These are phyloP conservation scores for Leuciscus idus DNA, from an alignment of 2,113 vertebrate genomes.

Conservation along the genomic window DNA sequence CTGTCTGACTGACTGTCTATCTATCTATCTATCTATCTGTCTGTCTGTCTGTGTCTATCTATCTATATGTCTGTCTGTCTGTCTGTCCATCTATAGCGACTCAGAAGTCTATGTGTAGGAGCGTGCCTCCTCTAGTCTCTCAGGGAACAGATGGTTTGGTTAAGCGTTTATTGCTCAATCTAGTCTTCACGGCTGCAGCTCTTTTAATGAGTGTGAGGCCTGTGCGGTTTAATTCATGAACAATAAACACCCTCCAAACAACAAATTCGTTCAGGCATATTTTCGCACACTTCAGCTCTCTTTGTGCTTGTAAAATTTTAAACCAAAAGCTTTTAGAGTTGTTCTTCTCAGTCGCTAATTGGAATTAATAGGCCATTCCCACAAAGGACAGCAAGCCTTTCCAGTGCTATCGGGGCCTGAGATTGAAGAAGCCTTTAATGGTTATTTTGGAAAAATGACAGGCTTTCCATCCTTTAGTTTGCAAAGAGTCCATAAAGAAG, in stretches of 20 bases:
- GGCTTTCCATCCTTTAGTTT: slow-evolving; percentile 45
- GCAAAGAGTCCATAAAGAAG: slow-evolving; percentile 43
- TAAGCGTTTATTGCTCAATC: neutral
- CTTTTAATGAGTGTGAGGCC: neutral
- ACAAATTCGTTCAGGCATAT: neutral
- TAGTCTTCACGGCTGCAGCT: neutral
- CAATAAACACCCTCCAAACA: slow-evolving; percentile 18
- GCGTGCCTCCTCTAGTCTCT: neutral
- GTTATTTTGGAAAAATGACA: neutral
- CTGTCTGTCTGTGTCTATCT: neutral
- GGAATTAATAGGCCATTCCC: neutral
- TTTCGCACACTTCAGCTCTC: neutral
- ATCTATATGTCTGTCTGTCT: neutral
- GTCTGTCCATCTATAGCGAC: no score
- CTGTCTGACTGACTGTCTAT: no score
- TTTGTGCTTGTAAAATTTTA: neutral
- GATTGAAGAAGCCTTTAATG: neutral
- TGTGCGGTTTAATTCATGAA: neutral
- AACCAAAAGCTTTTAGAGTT: neutral
- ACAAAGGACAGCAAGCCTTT: neutral
- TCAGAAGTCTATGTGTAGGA: neutral
- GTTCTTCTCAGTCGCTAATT: neutral
- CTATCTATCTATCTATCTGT: no score
- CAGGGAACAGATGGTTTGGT: neutral
- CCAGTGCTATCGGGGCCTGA: neutral